A percentile compares a stretch with the other conserved stretches of the same genome.
Evolutionary conservation across 2,113 vertebrate genomes (phyloP).

Genomic region (Zosterops japonicus): DNA sequence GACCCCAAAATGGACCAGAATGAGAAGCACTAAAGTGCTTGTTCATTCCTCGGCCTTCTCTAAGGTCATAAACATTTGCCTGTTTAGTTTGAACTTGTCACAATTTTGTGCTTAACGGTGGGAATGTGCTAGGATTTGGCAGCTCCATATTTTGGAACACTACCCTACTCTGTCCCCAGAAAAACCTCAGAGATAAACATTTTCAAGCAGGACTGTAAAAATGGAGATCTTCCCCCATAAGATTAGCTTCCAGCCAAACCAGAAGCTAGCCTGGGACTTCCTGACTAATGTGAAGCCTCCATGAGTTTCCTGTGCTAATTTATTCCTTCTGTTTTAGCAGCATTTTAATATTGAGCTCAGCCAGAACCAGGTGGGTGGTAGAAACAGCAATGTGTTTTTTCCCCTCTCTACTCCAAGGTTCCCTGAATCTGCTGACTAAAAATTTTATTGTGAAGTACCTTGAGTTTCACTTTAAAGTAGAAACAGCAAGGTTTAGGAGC

Average conservation of each 20-base stretch:
- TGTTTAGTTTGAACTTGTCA: neutral
- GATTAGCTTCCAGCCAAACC: neutral
- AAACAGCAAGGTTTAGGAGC: neutral
- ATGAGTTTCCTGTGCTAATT: neutral
- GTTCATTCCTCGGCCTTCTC: neutral
- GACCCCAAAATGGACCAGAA: neutral
- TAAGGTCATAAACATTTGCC: neutral
- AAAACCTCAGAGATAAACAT: neutral
- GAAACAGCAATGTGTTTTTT: neutral
- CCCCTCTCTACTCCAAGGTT: neutral
- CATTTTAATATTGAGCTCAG: constrained; percentile 25
- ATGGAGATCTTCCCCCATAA: neutral
- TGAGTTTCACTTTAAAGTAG: neutral
- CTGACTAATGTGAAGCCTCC: neutral
- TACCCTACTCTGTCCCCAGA: neutral
- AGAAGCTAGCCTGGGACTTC: neutral
- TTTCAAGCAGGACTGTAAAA: neutral
- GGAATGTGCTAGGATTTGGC: neutral
- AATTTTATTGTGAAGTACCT: neutral
- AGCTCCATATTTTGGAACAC: neutral
- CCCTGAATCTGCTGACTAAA: neutral
- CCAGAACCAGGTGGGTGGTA: neutral
- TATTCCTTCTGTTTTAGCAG: neutral
- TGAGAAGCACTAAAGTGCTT: neutral
- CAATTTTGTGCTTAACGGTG: neutral